These are phyloP conservation scores for Cephus spinipes DNA, from an alignment of 2,888 invertebrate genomes.

Conservation along the genomic window DNA sequence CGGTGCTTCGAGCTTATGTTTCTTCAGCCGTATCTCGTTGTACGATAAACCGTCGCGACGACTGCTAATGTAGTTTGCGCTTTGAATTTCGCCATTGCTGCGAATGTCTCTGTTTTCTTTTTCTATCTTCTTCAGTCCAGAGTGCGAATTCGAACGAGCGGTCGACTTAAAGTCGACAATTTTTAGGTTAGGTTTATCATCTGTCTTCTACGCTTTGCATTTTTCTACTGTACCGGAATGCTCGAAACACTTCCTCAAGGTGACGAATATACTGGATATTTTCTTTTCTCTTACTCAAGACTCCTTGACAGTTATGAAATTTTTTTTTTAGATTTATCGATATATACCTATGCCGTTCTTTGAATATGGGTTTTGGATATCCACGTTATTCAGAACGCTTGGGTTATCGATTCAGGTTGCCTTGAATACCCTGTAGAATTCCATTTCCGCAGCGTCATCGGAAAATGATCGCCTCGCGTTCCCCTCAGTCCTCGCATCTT, in stretches of 20 bases:
- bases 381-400: background rate
- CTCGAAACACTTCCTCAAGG: background rate
- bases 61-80: background rate
- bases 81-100: background rate
- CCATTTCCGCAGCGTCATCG: background rate
- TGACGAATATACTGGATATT: background rate
- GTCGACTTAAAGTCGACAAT: background rate
- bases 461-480: background rate
- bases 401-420: background rate
- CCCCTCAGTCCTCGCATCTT: background rate
- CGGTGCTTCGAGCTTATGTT: conserved; percentile 5
- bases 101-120: background rate
- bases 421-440: background rate
- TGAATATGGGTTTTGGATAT: background rate
- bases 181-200: background rate
- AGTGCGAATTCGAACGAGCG: background rate
- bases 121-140: background rate
- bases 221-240: background rate
- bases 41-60: background rate
- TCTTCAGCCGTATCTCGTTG: conserved; percentile 3
- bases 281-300: background rate
- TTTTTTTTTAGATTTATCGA: background rate
- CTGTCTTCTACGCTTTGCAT: background rate
- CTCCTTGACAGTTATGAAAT: background rate
- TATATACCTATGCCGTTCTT: background rate